Conservation (phyloP, 2,888 invertebrate genomes). For the Drosophila imparisetae region DNA sequence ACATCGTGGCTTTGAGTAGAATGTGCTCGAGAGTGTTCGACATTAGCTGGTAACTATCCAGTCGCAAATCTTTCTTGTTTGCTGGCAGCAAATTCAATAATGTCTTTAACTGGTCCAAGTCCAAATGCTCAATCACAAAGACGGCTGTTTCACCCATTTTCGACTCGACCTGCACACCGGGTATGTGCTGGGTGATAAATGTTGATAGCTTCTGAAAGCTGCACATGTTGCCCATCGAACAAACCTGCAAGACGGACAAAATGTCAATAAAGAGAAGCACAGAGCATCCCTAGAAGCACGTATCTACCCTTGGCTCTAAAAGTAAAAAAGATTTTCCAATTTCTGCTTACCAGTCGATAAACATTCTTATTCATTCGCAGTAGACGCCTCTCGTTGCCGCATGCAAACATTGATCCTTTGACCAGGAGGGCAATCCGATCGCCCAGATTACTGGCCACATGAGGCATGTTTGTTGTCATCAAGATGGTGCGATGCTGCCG, state of each 20-base stretch:
- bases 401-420: constrained; percentile 90
- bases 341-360: constrained; percentile 87
- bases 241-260: constrained; percentile 85
- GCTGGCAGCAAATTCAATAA: constrained; percentile 88
- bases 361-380: constrained; percentile 92
- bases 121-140: constrained; percentile 90
- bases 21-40: constrained; percentile 94
- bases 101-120: constrained; percentile 86
- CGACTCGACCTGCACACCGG: constrained; percentile 91
- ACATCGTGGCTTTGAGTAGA: constrained; percentile 85
- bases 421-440: constrained; percentile 95
- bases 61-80: constrained; percentile 86
- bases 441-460: constrained; percentile 93
- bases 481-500: constrained; percentile 90
- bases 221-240: constrained; percentile 89
- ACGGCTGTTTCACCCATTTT: constrained; percentile 91
- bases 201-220: constrained; percentile 90
- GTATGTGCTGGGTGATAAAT: constrained; percentile 85
- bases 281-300: too few relatives aligned
- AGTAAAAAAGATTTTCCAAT: background rate
- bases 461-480: constrained; percentile 93
- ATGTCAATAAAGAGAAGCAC: background rate
- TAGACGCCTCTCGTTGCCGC: constrained; percentile 90
- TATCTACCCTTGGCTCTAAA: background rate
- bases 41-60: constrained; percentile 91